A percentile compares a stretch with the other conserved stretches of the same genome.
Evolutionary conservation across 2,113 vertebrate species (phyloP).

Genomic region (Phyllostomus hastatus): DNA sequence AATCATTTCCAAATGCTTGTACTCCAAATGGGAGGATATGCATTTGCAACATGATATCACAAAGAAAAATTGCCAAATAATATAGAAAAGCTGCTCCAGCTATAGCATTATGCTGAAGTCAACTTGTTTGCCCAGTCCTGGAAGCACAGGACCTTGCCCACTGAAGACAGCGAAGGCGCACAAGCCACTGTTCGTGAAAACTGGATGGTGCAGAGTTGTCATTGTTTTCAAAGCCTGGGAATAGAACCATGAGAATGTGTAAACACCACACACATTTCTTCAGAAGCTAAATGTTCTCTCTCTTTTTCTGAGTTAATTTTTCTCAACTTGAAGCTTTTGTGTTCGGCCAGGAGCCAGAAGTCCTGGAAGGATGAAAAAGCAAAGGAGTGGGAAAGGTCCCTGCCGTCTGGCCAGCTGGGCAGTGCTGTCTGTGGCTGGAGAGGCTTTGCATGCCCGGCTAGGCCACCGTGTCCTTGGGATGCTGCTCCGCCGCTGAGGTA

Average conservation of each 20-base stretch:
- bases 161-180: neutral
- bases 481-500: neutral
- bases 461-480: neutral
- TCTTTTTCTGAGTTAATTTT: slow-evolving; percentile 25
- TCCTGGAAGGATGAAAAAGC: neutral
- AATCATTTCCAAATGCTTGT: neutral
- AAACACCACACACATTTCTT: neutral
- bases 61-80: neutral
- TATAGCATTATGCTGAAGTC: neutral
- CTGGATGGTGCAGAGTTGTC: neutral
- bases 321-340: slow-evolving; percentile 18
- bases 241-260: neutral
- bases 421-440: too few relatives aligned
- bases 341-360: neutral
- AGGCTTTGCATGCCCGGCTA: neutral
- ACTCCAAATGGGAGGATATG: neutral
- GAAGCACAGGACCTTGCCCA: neutral
- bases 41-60: neutral
- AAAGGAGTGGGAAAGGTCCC: neutral
- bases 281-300: neutral
- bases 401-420: neutral
- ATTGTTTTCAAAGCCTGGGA: neutral
- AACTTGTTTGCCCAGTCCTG: too few relatives aligned
- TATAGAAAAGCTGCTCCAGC: neutral
- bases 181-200: neutral